Evolutionary conservation across 2,888 invertebrate species (phyloP).

Genomic region (Agrilus cyanescens): DNA sequence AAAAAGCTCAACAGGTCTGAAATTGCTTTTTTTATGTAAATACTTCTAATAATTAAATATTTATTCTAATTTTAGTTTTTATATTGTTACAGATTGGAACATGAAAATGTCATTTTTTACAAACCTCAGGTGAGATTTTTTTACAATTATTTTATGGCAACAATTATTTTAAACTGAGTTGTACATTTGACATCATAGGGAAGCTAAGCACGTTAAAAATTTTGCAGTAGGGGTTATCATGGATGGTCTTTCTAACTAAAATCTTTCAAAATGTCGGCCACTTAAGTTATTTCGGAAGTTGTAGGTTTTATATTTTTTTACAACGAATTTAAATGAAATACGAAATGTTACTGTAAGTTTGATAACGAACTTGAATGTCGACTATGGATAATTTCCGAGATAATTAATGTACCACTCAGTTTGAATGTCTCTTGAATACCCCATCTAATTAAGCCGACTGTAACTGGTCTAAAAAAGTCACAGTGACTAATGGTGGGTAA

Average conservation of each 20-base stretch:
- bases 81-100: slow-evolving; percentile 1
- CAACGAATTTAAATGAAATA: neutral
- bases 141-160: no score
- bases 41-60: neutral
- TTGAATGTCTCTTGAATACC: slow-evolving; percentile 16
- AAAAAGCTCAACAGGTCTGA: slow-evolving; percentile 24
- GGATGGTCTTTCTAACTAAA: no score
- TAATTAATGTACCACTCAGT: no score
- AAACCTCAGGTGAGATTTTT: no score
- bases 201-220: no score
- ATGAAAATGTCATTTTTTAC: no score
- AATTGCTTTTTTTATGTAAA: no score
- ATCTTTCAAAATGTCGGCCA: neutral
- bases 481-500: slow-evolving; percentile 30
- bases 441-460: slow-evolving; percentile 31
- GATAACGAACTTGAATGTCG: no score
- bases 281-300: neutral
- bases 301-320: neutral
- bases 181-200: no score
- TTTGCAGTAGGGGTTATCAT: no score
- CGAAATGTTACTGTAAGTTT: neutral
- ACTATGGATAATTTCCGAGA: no score
- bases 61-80: neutral
- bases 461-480: slow-evolving; percentile 20
- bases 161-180: no score